These are phyloP conservation scores for Sebastes iracundus DNA, from an alignment of 2,797 vertebrate genomes.

Conservation along the genomic window DNA sequence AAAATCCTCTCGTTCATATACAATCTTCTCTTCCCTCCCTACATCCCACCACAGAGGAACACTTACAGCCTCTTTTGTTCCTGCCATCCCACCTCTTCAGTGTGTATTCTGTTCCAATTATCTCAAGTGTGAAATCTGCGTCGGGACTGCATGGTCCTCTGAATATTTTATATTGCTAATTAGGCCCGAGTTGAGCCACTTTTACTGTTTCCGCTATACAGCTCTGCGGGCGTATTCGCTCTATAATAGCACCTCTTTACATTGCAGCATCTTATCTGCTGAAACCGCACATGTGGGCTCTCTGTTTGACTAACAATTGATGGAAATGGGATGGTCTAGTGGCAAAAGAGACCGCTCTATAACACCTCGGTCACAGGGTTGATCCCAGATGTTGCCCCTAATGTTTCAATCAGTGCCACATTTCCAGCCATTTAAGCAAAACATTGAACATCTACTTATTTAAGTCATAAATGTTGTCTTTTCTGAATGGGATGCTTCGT, in stretches of 20 bases:
- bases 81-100: slow-evolving; percentile 25
- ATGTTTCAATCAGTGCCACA: not conserved
- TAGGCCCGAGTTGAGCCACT: slow-evolving; percentile 42
- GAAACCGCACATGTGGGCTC: not conserved
- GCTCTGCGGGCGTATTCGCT: slow-evolving; percentile 33
- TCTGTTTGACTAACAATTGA: not conserved
- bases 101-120: slow-evolving; percentile 68
- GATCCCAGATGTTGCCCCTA: not conserved
- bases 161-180: slow-evolving; percentile 72
- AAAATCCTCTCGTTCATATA: slow-evolving; percentile 1
- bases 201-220: slow-evolving; percentile 14
- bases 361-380: not conserved
- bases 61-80: slow-evolving; percentile 40
- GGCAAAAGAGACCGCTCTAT: too few relatives aligned
- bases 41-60: slow-evolving; percentile 12
- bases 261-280: not conserved
- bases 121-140: slow-evolving; percentile 62
- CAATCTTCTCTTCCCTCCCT: not conserved
- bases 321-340: not conserved
- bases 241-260: not conserved
- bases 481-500: not conserved
- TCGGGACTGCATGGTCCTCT: slow-evolving; percentile 36
- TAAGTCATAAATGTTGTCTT: not conserved
- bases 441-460: not conserved
- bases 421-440: not conserved